Evolutionary conservation across 2,797 vertebrate species (phyloP), one percentile per base, ranked within the genome.

Genomic region (Cryptoblepharus egeriae): DNA sequence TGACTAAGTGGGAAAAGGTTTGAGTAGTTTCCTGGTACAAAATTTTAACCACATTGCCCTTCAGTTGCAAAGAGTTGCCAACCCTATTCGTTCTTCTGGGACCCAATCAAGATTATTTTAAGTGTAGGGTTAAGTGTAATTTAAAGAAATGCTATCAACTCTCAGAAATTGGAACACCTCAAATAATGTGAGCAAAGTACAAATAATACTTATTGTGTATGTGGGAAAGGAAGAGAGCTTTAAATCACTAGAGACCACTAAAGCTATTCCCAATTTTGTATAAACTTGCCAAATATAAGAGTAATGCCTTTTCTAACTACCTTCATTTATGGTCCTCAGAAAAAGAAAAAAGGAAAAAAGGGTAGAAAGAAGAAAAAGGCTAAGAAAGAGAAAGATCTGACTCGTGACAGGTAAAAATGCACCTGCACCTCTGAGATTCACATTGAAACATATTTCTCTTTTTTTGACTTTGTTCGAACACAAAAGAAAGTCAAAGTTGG

Each of bases 341-440:
- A 91, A 78, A 85, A 87, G 77, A 96, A 90, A 91, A 93, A 95
- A 93, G 92, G 81, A 1, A 94, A 93, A 77, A 85, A 79, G 1
- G 49, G 81, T 16, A 60, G 0, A 1, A 94, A 22, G 84, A 92
- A 86, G 71, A 95, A 93, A 86, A 93, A 91, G 65, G 0, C 75
- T 0, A 96, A 96, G 89, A 92, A 96, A 85, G 96, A 96, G 5
- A 95, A 90, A 82, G 97, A 98, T 64, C 92, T 96, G 58, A 97
- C 97, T 1, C 92, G 95, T 55, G 94, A 97, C 94, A 97, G 97
- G 97, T 98, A 87, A 94, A 76, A 10, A 0, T 11, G 0, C 5
- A 1, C 12, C 5, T 4, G 0, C 2, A 69, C 55, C 32, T 65
- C n/a, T 0, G 1, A 77, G 64, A 57, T 26, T 76, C 22, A 83